phyloP scores from a whole-genome alignment of 1,140 invertebrate species.

The Zelostemma sp. region DNA sequence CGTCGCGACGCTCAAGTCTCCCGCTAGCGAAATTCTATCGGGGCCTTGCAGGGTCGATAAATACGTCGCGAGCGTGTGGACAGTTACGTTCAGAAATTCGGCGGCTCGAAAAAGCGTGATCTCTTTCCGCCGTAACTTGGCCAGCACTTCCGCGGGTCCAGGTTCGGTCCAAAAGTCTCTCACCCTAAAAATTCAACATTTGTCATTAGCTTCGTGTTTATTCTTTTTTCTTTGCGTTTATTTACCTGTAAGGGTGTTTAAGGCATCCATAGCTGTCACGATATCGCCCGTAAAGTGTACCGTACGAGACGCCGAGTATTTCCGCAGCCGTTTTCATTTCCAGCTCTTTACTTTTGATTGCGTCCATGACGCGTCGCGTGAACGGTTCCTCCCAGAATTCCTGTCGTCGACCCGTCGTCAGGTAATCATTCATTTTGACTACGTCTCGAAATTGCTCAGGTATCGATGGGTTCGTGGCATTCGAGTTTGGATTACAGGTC shows the following conservation, averaged over 20 bases:
- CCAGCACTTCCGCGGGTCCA: conserved; percentile 78
- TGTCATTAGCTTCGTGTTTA: background rate
- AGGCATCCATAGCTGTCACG: conserved; percentile 89
- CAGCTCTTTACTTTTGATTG: conserved; percentile 88
- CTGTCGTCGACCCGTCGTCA: conserved; percentile 85
- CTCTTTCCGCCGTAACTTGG: conserved; percentile 79
- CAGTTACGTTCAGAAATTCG: conserved; percentile 80
- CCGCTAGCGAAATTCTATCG: conserved; percentile 67
- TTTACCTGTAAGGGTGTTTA: conserved; percentile 82
- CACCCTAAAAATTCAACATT: conserved; percentile 70
- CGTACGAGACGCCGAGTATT: conserved; percentile 88
- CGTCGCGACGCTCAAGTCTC: conserved; percentile 56
- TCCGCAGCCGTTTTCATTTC: conserved; percentile 95
- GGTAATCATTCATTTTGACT: conserved; percentile 89
- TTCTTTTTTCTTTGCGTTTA: background rate
- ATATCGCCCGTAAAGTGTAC: conserved; percentile 89
- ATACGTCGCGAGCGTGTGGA: conserved; percentile 79
- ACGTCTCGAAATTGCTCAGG: conserved; percentile 79
- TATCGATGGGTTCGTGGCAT: conserved; percentile 61
- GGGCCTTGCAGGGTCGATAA: conserved; percentile 73
- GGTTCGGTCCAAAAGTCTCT: conserved; percentile 83
- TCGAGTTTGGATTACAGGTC: conserved; percentile 59
- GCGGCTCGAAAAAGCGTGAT: conserved; percentile 79
- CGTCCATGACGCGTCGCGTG: conserved; percentile 86
- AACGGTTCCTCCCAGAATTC: conserved; percentile 93